These are phyloP conservation scores for Pseudorasbora parva DNA, from an alignment of 2,113 vertebrate genomes.

Conservation along the genomic window DNA sequence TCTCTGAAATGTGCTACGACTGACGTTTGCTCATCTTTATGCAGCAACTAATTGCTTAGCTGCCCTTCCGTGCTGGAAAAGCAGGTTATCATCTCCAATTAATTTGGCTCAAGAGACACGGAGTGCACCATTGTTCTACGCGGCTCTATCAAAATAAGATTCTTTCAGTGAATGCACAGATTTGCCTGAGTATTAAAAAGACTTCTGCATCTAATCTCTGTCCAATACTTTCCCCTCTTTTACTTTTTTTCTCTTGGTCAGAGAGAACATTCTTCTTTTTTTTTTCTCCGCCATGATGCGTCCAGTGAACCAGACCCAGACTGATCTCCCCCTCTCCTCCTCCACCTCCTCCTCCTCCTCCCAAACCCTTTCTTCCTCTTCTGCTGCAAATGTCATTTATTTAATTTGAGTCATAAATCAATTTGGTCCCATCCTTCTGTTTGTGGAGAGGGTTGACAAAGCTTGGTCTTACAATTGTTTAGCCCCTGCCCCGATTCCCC, in stretches of 20 bases:
- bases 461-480: conserved; percentile 48
- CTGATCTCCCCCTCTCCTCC: background rate
- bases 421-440: conserved; percentile 30
- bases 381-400: conserved; percentile 53
- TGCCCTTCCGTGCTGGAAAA: conserved; percentile 36
- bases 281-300: conserved; percentile 40
- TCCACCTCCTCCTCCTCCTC: background rate
- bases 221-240: background rate
- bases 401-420: conserved; percentile 56
- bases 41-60: conserved; percentile 40
- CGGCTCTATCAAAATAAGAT: conserved; percentile 34
- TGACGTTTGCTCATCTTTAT: conserved; percentile 36
- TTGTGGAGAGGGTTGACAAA: conserved; percentile 11
- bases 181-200: conserved; percentile 34
- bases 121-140: conserved; percentile 27
- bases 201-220: conserved; percentile 23
- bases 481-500: conserved; percentile 19
- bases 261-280: conserved; percentile 27
- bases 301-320: conserved; percentile 40
- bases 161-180: conserved; percentile 36
- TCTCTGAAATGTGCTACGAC: background rate
- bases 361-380: conserved; percentile 45
- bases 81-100: conserved; percentile 41
- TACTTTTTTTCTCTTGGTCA: conserved; percentile 47
- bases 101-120: conserved; percentile 22